A percentile compares a stretch with the other conserved stretches of the same genome.
Conservation (phyloP, 2,113 vertebrate species). For the Neopipo cinnamomea region DNA sequence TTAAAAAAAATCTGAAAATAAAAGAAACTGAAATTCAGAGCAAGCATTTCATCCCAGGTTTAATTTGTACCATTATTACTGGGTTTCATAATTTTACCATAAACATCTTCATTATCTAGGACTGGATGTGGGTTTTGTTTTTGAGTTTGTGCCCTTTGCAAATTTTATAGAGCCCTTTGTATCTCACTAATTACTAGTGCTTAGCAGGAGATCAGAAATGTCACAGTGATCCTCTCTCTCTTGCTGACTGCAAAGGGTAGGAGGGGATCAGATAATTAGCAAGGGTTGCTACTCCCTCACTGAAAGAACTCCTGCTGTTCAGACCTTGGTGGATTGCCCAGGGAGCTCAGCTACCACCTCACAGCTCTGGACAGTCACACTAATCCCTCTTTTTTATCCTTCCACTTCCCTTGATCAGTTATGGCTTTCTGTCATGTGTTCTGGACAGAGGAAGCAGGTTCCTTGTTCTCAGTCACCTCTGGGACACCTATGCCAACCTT, state of each 20-base stretch:
- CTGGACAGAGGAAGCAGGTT: not conserved
- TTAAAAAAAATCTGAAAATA: not conserved
- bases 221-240: not conserved
- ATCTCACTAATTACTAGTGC: not conserved
- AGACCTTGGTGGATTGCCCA: not conserved
- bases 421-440: not conserved
- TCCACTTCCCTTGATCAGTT: not conserved
- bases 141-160: not conserved
- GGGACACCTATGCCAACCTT: not conserved
- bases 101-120: not conserved
- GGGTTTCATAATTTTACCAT: not conserved
- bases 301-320: not conserved
- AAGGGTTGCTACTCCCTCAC: not conserved
- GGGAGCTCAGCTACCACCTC: not conserved
- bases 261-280: not conserved
- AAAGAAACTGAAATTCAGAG: not conserved
- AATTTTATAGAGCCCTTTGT: not conserved
- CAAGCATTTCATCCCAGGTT: not conserved
- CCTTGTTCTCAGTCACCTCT: not conserved
- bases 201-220: not conserved
- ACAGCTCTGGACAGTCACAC: fast-evolving
- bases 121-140: not conserved
- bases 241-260: not conserved
- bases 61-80: not conserved
- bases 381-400: not conserved